A percentile compares a stretch with the other conserved stretches of the same genome.
Conservation (phyloP, 2,113 vertebrate genomes). For the Mus pahari region DNA sequence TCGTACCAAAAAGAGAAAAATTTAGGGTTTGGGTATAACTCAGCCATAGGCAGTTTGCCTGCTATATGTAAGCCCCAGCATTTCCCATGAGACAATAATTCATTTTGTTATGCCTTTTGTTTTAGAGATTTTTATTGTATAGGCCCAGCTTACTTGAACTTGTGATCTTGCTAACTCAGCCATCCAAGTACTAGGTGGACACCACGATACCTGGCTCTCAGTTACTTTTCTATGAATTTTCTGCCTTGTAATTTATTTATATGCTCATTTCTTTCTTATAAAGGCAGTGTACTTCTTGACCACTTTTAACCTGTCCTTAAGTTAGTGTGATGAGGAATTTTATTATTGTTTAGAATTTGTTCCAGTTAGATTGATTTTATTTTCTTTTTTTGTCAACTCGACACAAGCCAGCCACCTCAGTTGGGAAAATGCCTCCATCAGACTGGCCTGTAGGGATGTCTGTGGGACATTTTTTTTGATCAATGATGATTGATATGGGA, state of each 20-base stretch:
- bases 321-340: constrained; percentile 3
- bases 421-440: background rate
- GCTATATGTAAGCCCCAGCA: background rate
- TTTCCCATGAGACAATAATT: background rate
- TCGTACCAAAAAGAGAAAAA: constrained; percentile 37
- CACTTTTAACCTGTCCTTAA: background rate
- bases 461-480: background rate
- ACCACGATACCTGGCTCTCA: background rate
- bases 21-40: background rate
- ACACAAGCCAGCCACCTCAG: background rate
- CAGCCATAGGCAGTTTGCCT: background rate
- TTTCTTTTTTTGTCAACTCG: background rate
- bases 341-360: background rate
- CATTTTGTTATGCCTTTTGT: background rate
- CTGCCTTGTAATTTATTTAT: constrained; percentile 54
- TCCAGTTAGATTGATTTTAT: constrained; percentile 43
- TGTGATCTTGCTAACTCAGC: background rate
- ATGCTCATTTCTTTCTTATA: constrained; percentile 48
- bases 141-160: background rate
- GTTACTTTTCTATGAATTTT: constrained; percentile 51
- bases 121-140: background rate
- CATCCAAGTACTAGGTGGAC: background rate
- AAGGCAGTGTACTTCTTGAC: constrained; percentile 24
- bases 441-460: background rate
- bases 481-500: background rate